Percentiles rank a stretch among this genome's conserved stretches.
These are phyloP conservation scores for Callorhinus ursinus DNA, from an alignment of 2,113 vertebrate species.

Conservation along the genomic window DNA sequence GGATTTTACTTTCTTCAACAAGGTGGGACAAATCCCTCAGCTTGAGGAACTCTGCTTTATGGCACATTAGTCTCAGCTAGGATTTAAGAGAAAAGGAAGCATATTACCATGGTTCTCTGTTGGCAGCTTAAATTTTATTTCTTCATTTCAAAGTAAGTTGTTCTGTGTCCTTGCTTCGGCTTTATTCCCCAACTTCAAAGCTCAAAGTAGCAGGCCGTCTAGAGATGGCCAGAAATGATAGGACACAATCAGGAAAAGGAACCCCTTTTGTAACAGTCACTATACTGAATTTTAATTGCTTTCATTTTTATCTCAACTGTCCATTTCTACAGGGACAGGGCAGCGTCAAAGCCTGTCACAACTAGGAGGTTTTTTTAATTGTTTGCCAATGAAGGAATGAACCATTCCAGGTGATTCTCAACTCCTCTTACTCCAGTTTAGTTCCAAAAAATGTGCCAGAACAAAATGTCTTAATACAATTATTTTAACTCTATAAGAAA, in stretches of 20 bases:
- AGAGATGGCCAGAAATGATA: background rate
- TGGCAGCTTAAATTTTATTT: conserved; percentile 2
- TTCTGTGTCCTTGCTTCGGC: background rate
- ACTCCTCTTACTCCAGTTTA: background rate
- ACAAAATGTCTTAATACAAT: background rate
- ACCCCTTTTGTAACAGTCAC: background rate
- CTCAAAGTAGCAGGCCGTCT: background rate
- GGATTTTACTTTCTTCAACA: conserved; percentile 21
- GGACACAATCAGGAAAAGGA: background rate
- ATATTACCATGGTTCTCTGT: background rate
- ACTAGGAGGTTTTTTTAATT: background rate
- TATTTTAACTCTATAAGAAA: conserved; percentile 44
- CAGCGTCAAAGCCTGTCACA: background rate
- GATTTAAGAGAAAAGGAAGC: conserved; percentile 21
- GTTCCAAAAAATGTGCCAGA: background rate
- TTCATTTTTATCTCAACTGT: conserved; percentile 13
- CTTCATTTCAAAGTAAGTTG: background rate
- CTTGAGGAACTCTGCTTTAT: background rate
- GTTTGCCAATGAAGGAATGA: background rate
- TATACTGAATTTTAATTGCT: background rate
- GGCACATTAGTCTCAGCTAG: background rate
- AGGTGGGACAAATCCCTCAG: background rate
- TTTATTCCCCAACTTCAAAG: conserved; percentile 1
- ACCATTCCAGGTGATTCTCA: background rate
- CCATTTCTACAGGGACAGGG: conserved; percentile 3